phyloP scores from a whole-genome alignment of 2,113 vertebrate species.

The Oncorhynchus masou region DNA sequence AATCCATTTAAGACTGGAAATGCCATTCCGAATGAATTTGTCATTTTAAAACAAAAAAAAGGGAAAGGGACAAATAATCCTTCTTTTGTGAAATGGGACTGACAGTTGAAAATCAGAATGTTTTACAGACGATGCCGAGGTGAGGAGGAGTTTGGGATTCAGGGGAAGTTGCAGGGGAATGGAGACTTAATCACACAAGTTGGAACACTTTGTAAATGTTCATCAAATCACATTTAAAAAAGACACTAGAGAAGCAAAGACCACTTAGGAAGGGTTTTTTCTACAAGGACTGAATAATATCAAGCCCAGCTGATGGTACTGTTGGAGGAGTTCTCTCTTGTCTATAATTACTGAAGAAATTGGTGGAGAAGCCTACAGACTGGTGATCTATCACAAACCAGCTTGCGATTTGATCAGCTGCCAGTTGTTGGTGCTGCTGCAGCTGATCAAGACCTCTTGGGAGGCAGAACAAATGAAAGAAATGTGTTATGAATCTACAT shows the following conservation, averaged over 20 bases:
- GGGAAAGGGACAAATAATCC: constrained; percentile 59
- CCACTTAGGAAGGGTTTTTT: constrained; percentile 56
- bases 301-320: constrained; percentile 74
- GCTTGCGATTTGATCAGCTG: constrained; percentile 70
- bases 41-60: constrained; percentile 69
- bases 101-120: constrained; percentile 65
- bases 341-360: constrained; percentile 71
- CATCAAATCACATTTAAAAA: constrained; percentile 67
- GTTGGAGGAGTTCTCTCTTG: constrained; percentile 68
- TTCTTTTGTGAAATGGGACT: constrained; percentile 64
- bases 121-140: constrained; percentile 51
- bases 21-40: constrained; percentile 74
- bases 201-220: constrained; percentile 77
- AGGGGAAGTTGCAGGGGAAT: constrained; percentile 59
- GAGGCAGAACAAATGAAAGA: constrained; percentile 72
- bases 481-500: constrained; percentile 73
- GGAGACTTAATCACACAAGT: constrained; percentile 61
- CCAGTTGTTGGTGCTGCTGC: constrained; percentile 63
- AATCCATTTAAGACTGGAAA: constrained; percentile 85
- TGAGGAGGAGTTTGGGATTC: constrained; percentile 58
- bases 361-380: constrained; percentile 67
- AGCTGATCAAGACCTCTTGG: constrained; percentile 65
- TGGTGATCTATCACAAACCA: constrained; percentile 73
- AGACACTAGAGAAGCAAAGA: constrained; percentile 63
- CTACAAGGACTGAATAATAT: constrained; percentile 70